Evolutionary conservation across 1,140 invertebrate genomes (phyloP), one percentile per base, ranked within the genome.

Genomic region (Reticulitermes speratus): DNA sequence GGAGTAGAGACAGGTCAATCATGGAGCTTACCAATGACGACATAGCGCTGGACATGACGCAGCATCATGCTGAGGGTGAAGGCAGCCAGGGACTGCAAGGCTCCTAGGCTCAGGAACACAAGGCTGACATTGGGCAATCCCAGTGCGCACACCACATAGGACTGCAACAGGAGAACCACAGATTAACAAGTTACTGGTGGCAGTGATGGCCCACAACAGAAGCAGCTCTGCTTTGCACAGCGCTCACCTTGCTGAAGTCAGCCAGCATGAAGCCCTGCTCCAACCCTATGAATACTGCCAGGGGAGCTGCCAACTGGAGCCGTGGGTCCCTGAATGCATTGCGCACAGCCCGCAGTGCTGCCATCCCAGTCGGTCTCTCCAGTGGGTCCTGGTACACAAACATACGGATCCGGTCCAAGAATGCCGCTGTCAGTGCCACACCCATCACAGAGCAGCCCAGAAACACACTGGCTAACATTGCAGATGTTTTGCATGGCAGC

Each of bases 261-360:
- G 94, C 93, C 88, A 94, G 94, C 89, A 96, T 95, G 89, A 96
- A 95, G 87, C 94, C 95, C 89, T 95, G 95, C 89, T 95, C 95
- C 69, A 95, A 90, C 45, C 95, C 95, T 86, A 95, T 95, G 88
- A 95, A 96, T 21, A 95, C 90, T 0, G 94, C 94, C 87, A 95
- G 92, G 0, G 95, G 94, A 0, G 93, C 93, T 5, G 93, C 93
- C 32, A 95, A 90, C 87, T 94, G 91, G 23, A 95, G 89, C 81
- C 93, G 92, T 0, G 91, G 91, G 87, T 93, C 92, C 81, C 91
- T 91, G 87, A 93, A 92, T 3, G 91, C 90, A 19, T 32, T 81
- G 82, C 0, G 7, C 44, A 44, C 59, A 9, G 86, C 82, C 19
- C 82, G 14, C 23, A 84, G 59, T 32, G 83, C 85, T 14, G 83